Evolutionary conservation across 1,140 invertebrate genomes (phyloP).

Genomic region (Trichogramma pretiosum): DNA sequence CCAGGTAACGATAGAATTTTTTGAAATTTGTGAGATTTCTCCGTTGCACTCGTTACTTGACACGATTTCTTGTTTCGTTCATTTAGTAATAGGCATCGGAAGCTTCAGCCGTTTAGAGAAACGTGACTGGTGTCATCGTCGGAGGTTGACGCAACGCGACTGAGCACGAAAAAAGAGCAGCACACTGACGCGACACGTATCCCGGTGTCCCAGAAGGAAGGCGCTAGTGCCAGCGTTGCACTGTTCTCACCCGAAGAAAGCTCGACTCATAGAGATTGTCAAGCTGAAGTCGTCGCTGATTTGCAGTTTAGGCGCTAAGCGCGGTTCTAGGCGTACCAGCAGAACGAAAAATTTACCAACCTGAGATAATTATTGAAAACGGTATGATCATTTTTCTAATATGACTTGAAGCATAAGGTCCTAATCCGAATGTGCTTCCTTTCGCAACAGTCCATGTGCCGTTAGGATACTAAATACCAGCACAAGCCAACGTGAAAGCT

Average conservation of each 20-base stretch:
- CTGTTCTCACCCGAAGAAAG: too few relatives aligned
- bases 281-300: constrained; percentile 36
- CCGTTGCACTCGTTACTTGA: not conserved
- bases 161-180: constrained; percentile 40
- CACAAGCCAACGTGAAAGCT: too few relatives aligned
- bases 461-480: too few relatives aligned
- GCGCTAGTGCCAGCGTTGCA: too few relatives aligned
- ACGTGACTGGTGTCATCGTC: constrained; percentile 64
- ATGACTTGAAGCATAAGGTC: too few relatives aligned
- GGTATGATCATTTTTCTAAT: too few relatives aligned
- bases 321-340: constrained; percentile 25
- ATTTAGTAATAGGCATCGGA: constrained; percentile 93
- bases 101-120: constrained; percentile 87
- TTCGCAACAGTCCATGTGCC: too few relatives aligned
- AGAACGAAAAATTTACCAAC: constrained; percentile 35
- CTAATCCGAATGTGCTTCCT: too few relatives aligned
- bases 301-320: too few relatives aligned
- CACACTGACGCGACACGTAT: constrained; percentile 40
- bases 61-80: too few relatives aligned
- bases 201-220: constrained; percentile 30
- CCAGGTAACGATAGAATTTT: constrained; percentile 44
- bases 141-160: constrained; percentile 46
- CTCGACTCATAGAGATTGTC: too few relatives aligned
- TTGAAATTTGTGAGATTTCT: too few relatives aligned
- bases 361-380: constrained; percentile 26